A percentile compares a stretch with the other conserved stretches of the same genome.
These are phyloP conservation scores for Masnerella sp. DNA, from an alignment of 2,888 invertebrate species.

Conservation along the genomic window DNA sequence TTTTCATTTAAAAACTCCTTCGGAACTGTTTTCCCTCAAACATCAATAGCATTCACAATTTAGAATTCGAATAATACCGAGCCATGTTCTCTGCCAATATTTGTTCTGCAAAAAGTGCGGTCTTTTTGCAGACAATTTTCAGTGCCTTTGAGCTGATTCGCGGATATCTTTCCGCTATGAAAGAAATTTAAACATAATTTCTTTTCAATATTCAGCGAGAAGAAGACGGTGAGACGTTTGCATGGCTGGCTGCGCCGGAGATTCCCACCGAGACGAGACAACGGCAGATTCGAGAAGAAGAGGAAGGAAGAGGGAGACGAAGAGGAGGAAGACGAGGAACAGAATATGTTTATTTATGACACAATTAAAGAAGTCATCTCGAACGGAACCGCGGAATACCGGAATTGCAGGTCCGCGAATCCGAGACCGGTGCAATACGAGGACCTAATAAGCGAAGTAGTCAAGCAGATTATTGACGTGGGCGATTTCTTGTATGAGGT, in stretches of 20 bases:
- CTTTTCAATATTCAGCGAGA: conserved; percentile 72
- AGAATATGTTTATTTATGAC: conserved; percentile 69
- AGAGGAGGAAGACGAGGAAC: conserved; percentile 57
- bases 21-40: background rate
- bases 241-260: conserved; percentile 73
- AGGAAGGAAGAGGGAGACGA: conserved; percentile 48
- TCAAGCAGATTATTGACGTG: conserved; percentile 62
- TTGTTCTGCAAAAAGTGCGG: conserved; percentile 22
- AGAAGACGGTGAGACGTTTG: conserved; percentile 73
- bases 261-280: conserved; percentile 68
- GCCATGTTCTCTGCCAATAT: conserved; percentile 13
- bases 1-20: no score
- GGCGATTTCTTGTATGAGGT: conserved; percentile 40
- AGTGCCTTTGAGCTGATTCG: conserved; percentile 30
- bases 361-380: conserved; percentile 70
- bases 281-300: conserved; percentile 59
- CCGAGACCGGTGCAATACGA: conserved; percentile 60
- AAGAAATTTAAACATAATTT: conserved; percentile 49
- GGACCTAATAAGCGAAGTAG: conserved; percentile 63
- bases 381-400: conserved; percentile 69
- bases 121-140: conserved; percentile 21
- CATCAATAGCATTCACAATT: no score
- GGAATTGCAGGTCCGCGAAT: conserved; percentile 64
- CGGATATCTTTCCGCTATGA: conserved; percentile 15
- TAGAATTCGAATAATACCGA: conserved; percentile 19